Base-by-base conservation (phyloP, 2,113 vertebrate genomes). In the human region DNA sequence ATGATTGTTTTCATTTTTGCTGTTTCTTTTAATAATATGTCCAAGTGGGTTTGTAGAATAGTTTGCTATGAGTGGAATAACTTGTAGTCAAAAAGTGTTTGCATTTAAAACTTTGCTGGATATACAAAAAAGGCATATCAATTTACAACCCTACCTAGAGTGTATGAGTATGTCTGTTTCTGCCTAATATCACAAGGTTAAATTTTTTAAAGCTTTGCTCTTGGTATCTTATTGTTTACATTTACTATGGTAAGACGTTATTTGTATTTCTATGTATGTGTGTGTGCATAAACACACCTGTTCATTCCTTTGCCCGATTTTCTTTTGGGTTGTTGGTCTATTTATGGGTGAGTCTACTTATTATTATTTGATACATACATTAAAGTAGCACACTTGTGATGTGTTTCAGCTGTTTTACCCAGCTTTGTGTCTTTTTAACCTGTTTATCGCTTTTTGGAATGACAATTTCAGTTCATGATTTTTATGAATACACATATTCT, bases 211-310 rank as follows among this genome's bases (percentile, higher is more conserved):
- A 70, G 6, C 3, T 52, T 78, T 91, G 27, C 35, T 20, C 6
- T 30, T 72, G 2, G 2, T 50, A 17, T 68, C 40, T 76, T 22
- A 89, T 27, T 79, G 25, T 22, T 90, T 57, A 78, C 17, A 52
- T 79, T 73, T 88, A 59, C 3, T 35, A 2, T 2, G 17, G 9
- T 43, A 22, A 88, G 1, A 30, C 2, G 20, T 66, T 6, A 45
- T 80, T 78, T 43, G 14, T 35, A 23, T 75, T 17, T 68, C 23
- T 85, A 3, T 43, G 2, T 70, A 2, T 75, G 11, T 22, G 22
- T 30, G 8, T 45, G 32, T n/a, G 1, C 4, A 2, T 9, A 17
- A 38, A 72, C 0, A 3, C 1, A 2, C 2, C 2, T 82, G 5
- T 45, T 81, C 9, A 32, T 20, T 83, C 4, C 5, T 91, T 95